phyloP scores from a whole-genome alignment of 2,797 vertebrate genomes.

The Coendou prehensilis region DNA sequence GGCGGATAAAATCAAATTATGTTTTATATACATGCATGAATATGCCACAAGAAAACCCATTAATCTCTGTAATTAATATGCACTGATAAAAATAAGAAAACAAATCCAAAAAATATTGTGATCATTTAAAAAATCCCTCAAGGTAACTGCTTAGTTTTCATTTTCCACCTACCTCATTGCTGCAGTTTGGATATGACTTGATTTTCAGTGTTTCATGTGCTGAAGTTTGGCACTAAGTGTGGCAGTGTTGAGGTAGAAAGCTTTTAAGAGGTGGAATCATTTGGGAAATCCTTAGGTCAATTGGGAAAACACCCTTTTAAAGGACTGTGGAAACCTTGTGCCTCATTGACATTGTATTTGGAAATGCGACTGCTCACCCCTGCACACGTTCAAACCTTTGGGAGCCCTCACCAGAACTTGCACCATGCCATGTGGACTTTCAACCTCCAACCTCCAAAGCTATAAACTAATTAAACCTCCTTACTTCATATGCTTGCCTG shows the following conservation, averaged over 20 bases:
- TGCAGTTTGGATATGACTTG: not conserved
- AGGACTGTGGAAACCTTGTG: too few relatives aligned
- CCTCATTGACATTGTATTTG: not conserved
- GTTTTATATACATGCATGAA: not conserved
- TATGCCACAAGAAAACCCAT: not conserved
- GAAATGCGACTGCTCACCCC: too few relatives aligned
- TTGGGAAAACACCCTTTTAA: not conserved
- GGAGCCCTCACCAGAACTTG: not conserved
- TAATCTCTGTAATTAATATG: not conserved
- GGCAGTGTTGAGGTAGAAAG: not conserved
- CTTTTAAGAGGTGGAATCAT: not conserved
- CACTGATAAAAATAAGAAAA: not conserved
- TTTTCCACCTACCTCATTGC: not conserved
- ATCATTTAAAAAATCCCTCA: not conserved
- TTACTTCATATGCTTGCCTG: too few relatives aligned
- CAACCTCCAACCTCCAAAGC: not conserved
- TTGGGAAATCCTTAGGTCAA: not conserved
- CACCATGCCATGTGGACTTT: not conserved
- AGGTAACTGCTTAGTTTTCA: not conserved
- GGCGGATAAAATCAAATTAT: not conserved
- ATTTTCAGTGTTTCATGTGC: not conserved
- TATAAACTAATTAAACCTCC: not conserved
- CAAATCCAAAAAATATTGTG: not conserved
- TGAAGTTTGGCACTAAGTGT: not conserved
- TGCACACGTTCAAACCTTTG: too few relatives aligned